Evolutionary conservation across 2,113 vertebrate genomes (phyloP), one percentile per base, ranked within the genome.

Genomic region (Xiphophorus hellerii): DNA sequence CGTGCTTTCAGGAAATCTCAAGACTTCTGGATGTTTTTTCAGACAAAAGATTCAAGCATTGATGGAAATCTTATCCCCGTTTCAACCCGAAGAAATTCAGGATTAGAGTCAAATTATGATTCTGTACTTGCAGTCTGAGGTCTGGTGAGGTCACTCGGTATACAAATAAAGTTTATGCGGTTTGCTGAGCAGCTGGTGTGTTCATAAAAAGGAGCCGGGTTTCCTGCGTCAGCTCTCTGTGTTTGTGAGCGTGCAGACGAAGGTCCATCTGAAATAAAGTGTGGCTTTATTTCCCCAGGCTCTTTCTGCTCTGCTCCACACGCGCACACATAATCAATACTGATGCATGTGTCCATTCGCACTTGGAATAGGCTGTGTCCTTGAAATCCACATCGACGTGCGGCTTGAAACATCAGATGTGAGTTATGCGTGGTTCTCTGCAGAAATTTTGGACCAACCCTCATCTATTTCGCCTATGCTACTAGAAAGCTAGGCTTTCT

Each of bases 231-330:
- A 48, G 29, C 37, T 10, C 2, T 27, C 22, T 25, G 51, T 66
- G 48, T 33, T 76, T 44, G 62, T 3, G 6, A 65, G 61, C 15
- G 2, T 14, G 44, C 22, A 62, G 44, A 44, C 25, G 42, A 42
- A 39, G 42, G 74, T 68, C 79, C 33, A 69, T 80, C 63, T 65
- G 64, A 77, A 72, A 35, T 31, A 9, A 66, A 62, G 62, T 60
- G 1, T 2, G 48, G 76, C 80, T 64, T 78, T 22, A 87, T 87
- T 79, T 84, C 90, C 88, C 68, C 74, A n/a, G 88, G 80, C 83
- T 62, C 78, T 63, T 71, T 78, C 65, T 70, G 71, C 73, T 69
- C 82, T 39, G 65, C 62, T 82, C 85, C n/a, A 28, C 70, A 44
- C 77, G 39, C 78, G 13, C 67, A 42, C 35, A 42, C 35, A 69